A percentile compares a stretch with the other conserved stretches of the same genome.
These are phyloP conservation scores for Papilio polytes DNA, from an alignment of 1,140 invertebrate genomes.

Conservation along the genomic window DNA sequence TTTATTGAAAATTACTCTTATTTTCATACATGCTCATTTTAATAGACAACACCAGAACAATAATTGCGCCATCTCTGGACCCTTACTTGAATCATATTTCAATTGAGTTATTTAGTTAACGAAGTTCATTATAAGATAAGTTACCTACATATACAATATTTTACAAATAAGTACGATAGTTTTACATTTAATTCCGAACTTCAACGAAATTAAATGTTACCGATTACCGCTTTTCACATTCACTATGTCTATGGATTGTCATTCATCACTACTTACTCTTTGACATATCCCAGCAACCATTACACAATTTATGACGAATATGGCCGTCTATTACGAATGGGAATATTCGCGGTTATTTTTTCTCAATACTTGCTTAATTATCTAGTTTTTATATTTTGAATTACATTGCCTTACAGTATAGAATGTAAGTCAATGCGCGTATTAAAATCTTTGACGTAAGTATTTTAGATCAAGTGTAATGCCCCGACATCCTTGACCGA, in stretches of 20 bases:
- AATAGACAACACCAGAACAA: neutral
- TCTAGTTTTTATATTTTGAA: conserved; percentile 55
- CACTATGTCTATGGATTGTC: conserved; percentile 30
- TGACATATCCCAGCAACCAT: conserved; percentile 41
- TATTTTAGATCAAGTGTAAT: conserved; percentile 53
- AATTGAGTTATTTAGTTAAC: neutral
- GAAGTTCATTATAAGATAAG: no score
- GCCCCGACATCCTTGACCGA: conserved; percentile 67
- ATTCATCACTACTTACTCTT: conserved; percentile 10
- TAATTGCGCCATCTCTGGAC: neutral
- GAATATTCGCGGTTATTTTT: conserved; percentile 65
- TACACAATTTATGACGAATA: conserved; percentile 61
- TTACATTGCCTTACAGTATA: conserved; percentile 70
- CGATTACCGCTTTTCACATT: neutral
- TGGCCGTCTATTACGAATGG: conserved; percentile 66
- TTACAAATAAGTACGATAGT: no score
- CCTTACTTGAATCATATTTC: neutral
- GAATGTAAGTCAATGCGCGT: conserved; percentile 77
- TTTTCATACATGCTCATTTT: neutral
- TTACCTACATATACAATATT: no score
- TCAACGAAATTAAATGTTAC: neutral
- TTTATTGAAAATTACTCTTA: neutral
- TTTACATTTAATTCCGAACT: neutral
- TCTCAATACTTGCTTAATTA: conserved; percentile 64
- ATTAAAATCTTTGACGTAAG: conserved; percentile 72